Evolutionary conservation across 2,888 invertebrate genomes (phyloP).

Genomic region (Brachyopa scutellaris): DNA sequence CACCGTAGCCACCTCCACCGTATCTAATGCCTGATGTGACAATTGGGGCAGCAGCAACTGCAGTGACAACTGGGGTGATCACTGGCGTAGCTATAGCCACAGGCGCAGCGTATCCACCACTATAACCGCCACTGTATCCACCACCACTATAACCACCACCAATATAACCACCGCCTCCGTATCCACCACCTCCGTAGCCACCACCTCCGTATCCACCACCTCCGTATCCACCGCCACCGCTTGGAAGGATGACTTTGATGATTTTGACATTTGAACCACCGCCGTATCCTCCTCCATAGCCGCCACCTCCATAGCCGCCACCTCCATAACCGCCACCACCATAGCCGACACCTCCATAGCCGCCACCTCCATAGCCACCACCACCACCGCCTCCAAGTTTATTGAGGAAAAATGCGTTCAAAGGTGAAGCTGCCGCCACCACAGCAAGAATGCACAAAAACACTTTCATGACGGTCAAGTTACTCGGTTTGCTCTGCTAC

Average conservation of each 20-base stretch:
- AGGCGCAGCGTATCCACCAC: slow-evolving; percentile 1
- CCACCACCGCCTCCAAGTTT: slow-evolving; percentile 45
- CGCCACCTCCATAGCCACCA: slow-evolving; percentile 28
- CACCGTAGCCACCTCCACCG: slow-evolving; percentile 3
- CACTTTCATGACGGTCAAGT: slow-evolving; percentile 53
- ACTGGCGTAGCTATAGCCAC: slow-evolving; percentile 7
- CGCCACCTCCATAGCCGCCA: slow-evolving; percentile 43
- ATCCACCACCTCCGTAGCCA: slow-evolving; percentile 24
- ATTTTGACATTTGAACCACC: slow-evolving; percentile 14
- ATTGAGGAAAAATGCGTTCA: slow-evolving; percentile 62
- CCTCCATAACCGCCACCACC: slow-evolving; percentile 43
- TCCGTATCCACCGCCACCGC: slow-evolving; percentile 25
- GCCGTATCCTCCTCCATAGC: slow-evolving; percentile 38
- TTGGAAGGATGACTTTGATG: slow-evolving; percentile 16
- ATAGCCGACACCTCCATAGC: slow-evolving; percentile 33
- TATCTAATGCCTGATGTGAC: slow-evolving; percentile 19
- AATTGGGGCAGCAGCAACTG: slow-evolving; percentile 10
- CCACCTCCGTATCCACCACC: slow-evolving; percentile 50
- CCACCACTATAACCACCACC: slow-evolving; percentile 27
- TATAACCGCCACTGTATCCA: slow-evolving; percentile 30
- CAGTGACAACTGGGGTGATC: background rate
- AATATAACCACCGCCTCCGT: slow-evolving; percentile 41
- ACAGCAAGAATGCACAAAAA: slow-evolving; percentile 66
- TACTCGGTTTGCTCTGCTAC: slow-evolving; percentile 25
- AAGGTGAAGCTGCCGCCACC: slow-evolving; percentile 58